These are phyloP conservation scores for Mastigias papua DNA, from an alignment of 30 jellyfish, hydroid and myxozoan species.

Conservation along the genomic window DNA sequence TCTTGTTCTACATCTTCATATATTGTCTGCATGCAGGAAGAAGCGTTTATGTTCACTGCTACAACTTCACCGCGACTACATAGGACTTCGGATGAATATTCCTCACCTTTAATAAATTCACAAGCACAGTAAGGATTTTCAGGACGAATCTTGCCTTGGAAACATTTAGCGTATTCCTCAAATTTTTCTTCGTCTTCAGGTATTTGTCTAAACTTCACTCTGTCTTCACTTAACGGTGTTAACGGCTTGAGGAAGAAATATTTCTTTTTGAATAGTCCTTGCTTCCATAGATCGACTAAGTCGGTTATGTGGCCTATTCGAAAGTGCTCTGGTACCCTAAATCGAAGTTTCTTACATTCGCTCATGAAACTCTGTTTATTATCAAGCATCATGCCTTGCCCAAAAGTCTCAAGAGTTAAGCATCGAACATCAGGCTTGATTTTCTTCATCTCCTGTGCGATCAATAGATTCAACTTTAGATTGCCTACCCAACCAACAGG, in stretches of 20 bases:
- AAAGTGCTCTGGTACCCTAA: conserved; percentile 9
- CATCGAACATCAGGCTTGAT: conserved; percentile 13
- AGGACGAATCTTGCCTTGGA: not conserved
- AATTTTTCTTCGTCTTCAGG: conserved; percentile 9
- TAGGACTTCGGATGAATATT: conserved; percentile 4
- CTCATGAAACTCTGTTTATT: conserved; percentile 4
- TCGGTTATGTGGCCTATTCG: not conserved
- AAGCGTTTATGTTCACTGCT: not conserved
- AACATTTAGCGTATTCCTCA: not conserved
- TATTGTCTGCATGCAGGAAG: not conserved
- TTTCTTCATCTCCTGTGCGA: not conserved
- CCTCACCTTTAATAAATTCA: conserved; percentile 19
- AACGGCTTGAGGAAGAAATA: conserved; percentile 31
- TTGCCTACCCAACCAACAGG: conserved; percentile 11
- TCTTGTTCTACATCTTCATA: not conserved
- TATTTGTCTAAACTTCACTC: not conserved
- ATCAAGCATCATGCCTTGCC: not conserved
- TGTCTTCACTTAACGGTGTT: not conserved
- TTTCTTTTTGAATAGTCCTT: conserved; percentile 12
- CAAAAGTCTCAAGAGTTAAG: not conserved
- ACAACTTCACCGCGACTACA: not conserved
- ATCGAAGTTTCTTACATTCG: conserved; percentile 9
- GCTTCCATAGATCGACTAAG: not conserved
- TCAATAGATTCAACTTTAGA: not conserved
- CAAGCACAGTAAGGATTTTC: conserved; percentile 17